Evolutionary conservation across 2,888 invertebrate species (phyloP).

Genomic region (Aleiodes testaceus): DNA sequence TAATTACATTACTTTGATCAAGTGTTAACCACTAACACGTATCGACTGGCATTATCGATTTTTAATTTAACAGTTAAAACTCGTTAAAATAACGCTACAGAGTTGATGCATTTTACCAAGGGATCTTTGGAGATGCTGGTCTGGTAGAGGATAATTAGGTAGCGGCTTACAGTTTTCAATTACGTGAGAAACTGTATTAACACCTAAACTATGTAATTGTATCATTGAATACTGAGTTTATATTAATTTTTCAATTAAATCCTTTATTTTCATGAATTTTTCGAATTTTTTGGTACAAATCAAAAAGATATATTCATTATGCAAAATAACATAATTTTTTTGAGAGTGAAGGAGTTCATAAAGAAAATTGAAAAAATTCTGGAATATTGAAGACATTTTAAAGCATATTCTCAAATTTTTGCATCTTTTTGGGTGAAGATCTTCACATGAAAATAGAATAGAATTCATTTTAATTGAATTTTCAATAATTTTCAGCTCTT

Average conservation of each 20-base stretch:
- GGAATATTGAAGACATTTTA: too few species aligned
- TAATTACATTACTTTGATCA: slow-evolving; percentile 29
- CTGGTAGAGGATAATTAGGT: slow-evolving; percentile 12
- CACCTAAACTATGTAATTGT: slow-evolving; percentile 13
- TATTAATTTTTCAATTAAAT: background rate
- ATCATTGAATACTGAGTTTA: background rate
- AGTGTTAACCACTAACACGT: slow-evolving; percentile 3
- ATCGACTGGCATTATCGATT: slow-evolving; percentile 53
- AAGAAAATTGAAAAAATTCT: too few species aligned
- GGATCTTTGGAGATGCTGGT: slow-evolving; percentile 12
- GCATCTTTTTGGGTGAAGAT: too few species aligned
- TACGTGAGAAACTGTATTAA: slow-evolving; percentile 5
- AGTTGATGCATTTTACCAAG: background rate
- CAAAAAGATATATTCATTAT: too few species aligned
- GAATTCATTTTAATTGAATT: too few species aligned
- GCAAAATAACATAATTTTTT: too few species aligned
- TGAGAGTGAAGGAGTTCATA: too few species aligned
- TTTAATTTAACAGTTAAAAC: slow-evolving; percentile 61
- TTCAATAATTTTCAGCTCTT: background rate
- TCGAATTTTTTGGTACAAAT: background rate
- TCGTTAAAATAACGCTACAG: slow-evolving; percentile 60
- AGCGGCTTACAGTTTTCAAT: slow-evolving; percentile 27
- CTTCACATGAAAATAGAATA: too few species aligned
- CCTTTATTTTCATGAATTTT: too few species aligned
- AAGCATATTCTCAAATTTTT: background rate